Evolutionary conservation across 2,888 invertebrate species (phyloP).

Genomic region (Orthosia cruda): DNA sequence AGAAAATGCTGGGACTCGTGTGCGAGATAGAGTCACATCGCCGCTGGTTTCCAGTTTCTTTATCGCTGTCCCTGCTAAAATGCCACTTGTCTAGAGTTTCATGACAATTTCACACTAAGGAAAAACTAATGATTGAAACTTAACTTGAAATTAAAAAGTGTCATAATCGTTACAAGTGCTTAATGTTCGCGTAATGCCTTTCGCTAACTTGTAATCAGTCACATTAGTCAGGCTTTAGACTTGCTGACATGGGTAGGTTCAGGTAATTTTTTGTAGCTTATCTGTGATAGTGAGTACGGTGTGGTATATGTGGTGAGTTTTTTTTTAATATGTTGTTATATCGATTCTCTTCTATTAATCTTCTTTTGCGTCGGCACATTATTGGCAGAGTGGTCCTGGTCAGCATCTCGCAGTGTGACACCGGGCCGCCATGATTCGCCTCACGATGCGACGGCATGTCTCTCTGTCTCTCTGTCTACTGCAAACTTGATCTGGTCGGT

Average conservation of each 20-base stretch:
- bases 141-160: constrained; percentile 3
- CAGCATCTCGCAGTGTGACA: no score
- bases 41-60: background rate
- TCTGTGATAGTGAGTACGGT: background rate
- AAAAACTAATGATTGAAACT: background rate
- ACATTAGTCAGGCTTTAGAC: constrained; percentile 21
- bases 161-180: constrained; percentile 13
- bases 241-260: background rate
- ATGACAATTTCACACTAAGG: background rate
- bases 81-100: background rate
- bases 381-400: no score
- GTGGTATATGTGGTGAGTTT: background rate
- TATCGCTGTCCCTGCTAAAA: background rate
- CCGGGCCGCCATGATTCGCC: no score
- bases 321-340: background rate
- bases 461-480: no score
- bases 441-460: no score
- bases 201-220: constrained; percentile 9
- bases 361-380: no score
- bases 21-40: background rate
- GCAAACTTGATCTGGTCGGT: no score
- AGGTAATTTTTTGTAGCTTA: background rate
- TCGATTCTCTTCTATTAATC: background rate
- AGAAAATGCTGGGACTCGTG: background rate
- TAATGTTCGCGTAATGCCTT: background rate